phyloP scores from a whole-genome alignment of 2,888 invertebrate species.

The Urechis unicinctus region DNA sequence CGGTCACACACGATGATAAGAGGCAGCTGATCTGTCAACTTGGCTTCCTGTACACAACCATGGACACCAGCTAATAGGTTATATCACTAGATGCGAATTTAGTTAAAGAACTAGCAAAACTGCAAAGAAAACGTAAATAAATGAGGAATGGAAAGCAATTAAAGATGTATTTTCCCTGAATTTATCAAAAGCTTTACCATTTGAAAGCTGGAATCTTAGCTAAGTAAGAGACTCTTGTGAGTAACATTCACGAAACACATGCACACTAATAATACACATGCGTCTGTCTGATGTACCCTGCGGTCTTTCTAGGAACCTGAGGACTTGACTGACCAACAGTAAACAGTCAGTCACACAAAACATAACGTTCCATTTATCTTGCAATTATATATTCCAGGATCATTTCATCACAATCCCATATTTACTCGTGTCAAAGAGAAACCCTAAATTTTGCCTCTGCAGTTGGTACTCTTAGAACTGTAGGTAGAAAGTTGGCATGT shows the following conservation, averaged over 20 bases:
- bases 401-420: conserved; percentile 97
- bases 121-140: no score
- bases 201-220: no score
- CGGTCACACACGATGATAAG: conserved; percentile 99
- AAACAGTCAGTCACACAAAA: background rate
- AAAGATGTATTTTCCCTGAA: no score
- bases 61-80: no score
- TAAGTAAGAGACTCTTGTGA: background rate
- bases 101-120: no score
- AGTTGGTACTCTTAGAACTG: conserved; percentile 98
- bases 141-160: no score
- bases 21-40: conserved; percentile 95
- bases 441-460: conserved; percentile 93
- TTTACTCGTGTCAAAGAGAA: conserved; percentile 99
- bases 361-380: background rate
- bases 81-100: no score
- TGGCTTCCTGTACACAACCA: conserved; percentile 69
- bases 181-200: no score
- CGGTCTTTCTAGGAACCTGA: no score
- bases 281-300: background rate
- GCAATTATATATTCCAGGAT: conserved; percentile 62
- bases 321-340: no score
- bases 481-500: no score
- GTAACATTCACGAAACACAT: background rate
- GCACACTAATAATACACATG: background rate